Evolutionary conservation across 2,113 vertebrate genomes (phyloP).

Genomic region (Pardalotus punctatus): DNA sequence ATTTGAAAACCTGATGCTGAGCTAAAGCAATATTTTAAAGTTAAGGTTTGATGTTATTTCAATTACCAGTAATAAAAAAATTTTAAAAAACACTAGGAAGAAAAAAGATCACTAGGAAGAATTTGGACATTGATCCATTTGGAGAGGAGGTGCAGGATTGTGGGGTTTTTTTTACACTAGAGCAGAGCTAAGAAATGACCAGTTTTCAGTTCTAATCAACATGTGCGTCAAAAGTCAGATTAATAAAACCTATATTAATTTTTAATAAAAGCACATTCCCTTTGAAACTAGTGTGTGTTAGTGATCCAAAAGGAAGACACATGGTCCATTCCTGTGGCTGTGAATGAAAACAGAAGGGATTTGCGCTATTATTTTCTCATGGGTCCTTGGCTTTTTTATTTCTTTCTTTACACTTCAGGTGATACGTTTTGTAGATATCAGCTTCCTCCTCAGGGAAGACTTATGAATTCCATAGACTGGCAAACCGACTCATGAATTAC

Average conservation of each 20-base stretch:
- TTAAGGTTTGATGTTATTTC: constrained; percentile 27
- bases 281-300: background rate
- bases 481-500: background rate
- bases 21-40: background rate
- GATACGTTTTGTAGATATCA: background rate
- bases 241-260: background rate
- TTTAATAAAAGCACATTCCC: background rate
- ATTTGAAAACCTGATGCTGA: background rate
- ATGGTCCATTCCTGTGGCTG: background rate
- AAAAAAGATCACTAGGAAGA: background rate
- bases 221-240: background rate
- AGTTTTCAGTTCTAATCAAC: background rate
- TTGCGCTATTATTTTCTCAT: background rate
- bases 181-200: background rate
- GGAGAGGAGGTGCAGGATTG: background rate
- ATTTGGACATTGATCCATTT: background rate
- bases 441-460: constrained; percentile 3
- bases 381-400: background rate
- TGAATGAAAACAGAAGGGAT: background rate
- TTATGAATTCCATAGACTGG: constrained; percentile 8
- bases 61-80: background rate
- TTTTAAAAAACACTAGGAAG: background rate
- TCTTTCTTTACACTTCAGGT: background rate
- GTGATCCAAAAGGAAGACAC: background rate
- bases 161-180: background rate